Evolutionary conservation across 1,140 invertebrate species (phyloP).

Genomic region (Cylas formicarius): DNA sequence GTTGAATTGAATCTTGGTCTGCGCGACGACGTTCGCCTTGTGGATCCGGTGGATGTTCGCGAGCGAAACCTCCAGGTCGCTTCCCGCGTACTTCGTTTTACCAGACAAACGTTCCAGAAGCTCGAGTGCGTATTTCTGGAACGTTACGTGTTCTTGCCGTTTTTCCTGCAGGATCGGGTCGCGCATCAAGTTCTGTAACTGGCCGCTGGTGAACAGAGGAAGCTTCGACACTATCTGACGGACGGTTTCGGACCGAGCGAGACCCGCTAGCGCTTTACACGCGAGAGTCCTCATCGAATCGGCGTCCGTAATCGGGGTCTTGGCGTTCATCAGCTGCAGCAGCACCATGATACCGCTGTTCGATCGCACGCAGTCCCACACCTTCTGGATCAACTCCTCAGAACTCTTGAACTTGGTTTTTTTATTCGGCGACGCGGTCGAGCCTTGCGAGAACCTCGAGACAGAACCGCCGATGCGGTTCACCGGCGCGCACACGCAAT

Average conservation of each 20-base stretch:
- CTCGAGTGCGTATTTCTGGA: slow-evolving; percentile 91
- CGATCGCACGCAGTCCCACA: slow-evolving; percentile 87
- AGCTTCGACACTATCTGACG: slow-evolving; percentile 94
- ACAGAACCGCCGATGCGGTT: slow-evolving; percentile 61
- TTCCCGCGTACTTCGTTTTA: slow-evolving; percentile 72
- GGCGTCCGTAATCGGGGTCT: slow-evolving; percentile 93
- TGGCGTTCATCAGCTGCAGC: slow-evolving; percentile 77
- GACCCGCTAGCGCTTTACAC: slow-evolving; percentile 83
- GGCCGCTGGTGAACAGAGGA: slow-evolving; percentile 87
- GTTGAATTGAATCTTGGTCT: slow-evolving; percentile 91
- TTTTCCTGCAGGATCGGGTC: slow-evolving; percentile 96
- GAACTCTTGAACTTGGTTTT: slow-evolving; percentile 64
- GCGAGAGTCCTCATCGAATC: slow-evolving; percentile 88
- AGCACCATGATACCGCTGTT: slow-evolving; percentile 96
- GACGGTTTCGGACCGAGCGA: slow-evolving; percentile 85
- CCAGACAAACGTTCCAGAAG: slow-evolving; percentile 87
- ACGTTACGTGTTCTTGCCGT: slow-evolving; percentile 87
- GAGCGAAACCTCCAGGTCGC: slow-evolving; percentile 73
- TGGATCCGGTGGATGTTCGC: slow-evolving; percentile 74
- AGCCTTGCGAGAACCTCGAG: slow-evolving; percentile 50
- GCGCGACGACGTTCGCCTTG: slow-evolving; percentile 88
- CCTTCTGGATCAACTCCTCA: slow-evolving; percentile 80
- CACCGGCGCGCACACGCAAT: slow-evolving; percentile 88
- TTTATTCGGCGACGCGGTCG: slow-evolving; percentile 60
- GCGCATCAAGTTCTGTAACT: slow-evolving; percentile 87